These are phyloP conservation scores for Henicopernis longicauda DNA, from an alignment of 2,113 vertebrate species.

Conservation along the genomic window DNA sequence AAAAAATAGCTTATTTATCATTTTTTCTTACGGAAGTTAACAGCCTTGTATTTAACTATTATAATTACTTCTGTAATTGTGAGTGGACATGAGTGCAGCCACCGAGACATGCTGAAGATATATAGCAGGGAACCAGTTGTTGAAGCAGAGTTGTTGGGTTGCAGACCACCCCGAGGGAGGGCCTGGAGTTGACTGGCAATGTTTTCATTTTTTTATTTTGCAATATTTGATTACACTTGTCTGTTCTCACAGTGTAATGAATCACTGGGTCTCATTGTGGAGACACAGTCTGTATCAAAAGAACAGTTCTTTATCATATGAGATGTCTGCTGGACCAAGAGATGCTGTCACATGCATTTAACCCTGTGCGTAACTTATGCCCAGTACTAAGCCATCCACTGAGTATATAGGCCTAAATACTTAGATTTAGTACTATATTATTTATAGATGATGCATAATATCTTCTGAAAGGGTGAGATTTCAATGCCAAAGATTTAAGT, in stretches of 20 bases:
- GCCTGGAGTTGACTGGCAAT: neutral
- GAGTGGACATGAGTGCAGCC: neutral
- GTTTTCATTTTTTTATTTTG: neutral
- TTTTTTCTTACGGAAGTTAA: neutral
- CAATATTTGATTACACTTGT: neutral
- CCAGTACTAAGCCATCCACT: neutral
- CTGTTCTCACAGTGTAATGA: neutral
- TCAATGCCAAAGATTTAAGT: neutral
- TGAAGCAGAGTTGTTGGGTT: neutral
- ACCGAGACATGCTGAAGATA: neutral
- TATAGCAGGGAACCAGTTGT: neutral
- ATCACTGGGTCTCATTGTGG: neutral
- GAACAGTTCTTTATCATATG: neutral
- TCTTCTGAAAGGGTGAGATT: neutral
- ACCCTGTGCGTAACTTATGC: neutral
- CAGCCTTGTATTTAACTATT: neutral
- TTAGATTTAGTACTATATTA: neutral
- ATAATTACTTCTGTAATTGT: neutral
- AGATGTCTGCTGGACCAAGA: neutral
- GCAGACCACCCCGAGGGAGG: neutral
- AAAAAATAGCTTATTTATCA: neutral
- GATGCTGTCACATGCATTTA: neutral
- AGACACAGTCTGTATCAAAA: neutral
- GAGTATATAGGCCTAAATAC: neutral
- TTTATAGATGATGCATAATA: neutral